Conservation (phyloP, 2,113 vertebrate genomes). For the Oncorhynchus masou region DNA sequence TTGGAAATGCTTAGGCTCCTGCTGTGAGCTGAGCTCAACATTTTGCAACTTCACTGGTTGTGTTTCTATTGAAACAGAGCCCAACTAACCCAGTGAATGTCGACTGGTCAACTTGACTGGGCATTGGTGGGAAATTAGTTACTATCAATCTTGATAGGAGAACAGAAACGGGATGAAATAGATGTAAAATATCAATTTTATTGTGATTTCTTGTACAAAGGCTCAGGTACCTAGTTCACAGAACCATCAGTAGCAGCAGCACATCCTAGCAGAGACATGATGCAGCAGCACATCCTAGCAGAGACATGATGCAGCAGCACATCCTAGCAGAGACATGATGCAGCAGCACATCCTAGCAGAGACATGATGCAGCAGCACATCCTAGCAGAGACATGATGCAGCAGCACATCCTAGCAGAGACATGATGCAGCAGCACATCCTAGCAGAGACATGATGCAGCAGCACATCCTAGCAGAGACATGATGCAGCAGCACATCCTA, state of each 20-base stretch:
- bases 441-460: slow-evolving; percentile 9
- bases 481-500: not conserved
- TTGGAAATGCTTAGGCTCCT: not conserved
- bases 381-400: slow-evolving; percentile 5
- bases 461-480: slow-evolving; percentile 4
- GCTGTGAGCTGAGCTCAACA: not conserved
- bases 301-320: not conserved
- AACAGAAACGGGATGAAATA: not conserved
- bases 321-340: slow-evolving; percentile 6
- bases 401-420: not conserved
- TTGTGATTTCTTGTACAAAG: slow-evolving; percentile 45
- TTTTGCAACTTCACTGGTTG: not conserved
- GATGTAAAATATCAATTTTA: slow-evolving; percentile 24
- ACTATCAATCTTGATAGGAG: not conserved
- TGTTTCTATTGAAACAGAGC: too few relatives aligned
- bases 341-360: not conserved
- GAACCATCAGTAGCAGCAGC: slow-evolving; percentile 32
- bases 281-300: not conserved
- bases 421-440: not conserved
- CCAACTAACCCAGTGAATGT: not conserved
- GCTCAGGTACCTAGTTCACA: slow-evolving; percentile 47
- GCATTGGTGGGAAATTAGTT: not conserved
- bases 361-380: not conserved
- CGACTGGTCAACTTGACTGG: too few relatives aligned
- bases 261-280: slow-evolving; percentile 5